Evolutionary conservation across 2,113 vertebrate genomes (phyloP).

Genomic region (Phaethon lepturus): DNA sequence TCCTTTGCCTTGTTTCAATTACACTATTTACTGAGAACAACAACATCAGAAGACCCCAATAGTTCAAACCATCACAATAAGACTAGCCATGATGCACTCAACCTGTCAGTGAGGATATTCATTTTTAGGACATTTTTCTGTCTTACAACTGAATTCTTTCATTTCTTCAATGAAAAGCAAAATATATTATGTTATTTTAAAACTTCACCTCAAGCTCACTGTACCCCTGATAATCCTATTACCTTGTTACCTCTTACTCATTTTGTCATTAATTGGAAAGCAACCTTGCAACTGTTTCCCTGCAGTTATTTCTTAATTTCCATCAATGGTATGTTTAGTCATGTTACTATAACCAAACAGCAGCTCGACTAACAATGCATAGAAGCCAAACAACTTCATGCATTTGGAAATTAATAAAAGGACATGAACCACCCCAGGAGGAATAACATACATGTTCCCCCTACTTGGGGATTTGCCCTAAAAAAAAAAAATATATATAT

Average conservation of each 20-base stretch:
- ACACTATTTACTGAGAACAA: not conserved
- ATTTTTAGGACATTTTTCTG: not conserved
- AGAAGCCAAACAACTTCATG: not conserved
- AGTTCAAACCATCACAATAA: not conserved
- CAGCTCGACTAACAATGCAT: not conserved
- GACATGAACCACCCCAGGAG: not conserved
- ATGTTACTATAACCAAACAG: not conserved
- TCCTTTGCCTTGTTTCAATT: not conserved
- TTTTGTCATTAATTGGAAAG: slow-evolving; percentile 13
- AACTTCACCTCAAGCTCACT: not conserved
- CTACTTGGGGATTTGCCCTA: not conserved
- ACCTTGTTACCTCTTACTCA: not conserved
- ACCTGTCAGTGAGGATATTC: not conserved
- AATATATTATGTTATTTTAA: not conserved
- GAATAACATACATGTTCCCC: not conserved
- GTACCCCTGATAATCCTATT: not conserved
- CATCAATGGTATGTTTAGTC: not conserved
- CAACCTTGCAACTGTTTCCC: not conserved
- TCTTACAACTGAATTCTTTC: not conserved
- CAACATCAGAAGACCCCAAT: not conserved
- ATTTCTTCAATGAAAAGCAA: not conserved
- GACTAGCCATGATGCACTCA: not conserved
- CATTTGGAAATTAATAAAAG: not conserved
- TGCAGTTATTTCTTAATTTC: not conserved
- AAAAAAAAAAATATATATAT: not conserved